Evolutionary conservation across 2,888 invertebrate species (phyloP), one percentile per base, ranked within the genome.

Genomic region (Rhingia campestris): DNA sequence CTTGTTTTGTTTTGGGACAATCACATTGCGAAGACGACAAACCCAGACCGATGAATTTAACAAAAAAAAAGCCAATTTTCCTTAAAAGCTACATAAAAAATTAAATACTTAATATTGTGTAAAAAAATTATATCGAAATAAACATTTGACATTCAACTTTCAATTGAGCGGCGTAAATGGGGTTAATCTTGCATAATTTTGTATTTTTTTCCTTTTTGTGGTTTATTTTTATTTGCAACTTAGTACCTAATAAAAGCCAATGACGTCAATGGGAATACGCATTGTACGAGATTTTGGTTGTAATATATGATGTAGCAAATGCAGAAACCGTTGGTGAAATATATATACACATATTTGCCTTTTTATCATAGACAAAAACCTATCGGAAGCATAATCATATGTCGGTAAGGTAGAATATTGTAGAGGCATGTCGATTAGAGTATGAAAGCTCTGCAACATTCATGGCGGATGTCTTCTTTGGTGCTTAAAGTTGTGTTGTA

Each of bases 41-140:
- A 74, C 74, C 74, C n/a, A 66, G 49, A 74, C 74, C 74, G 74
- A 74, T 74, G 74, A 74, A 22, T 22, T 30, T 30, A 43, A 12
- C 43, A 43, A 43, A 45, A 12, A 67, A 72, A 14, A 56, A 49
- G 64, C 56, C 47, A 33, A 9, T 47, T 53, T 9, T 35, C 45
- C 22, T 30, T 69, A 49, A 45, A 73, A 63, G 72, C 61, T 72
- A 53, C 4, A 47, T 47, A 30, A 43, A 12, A 47, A 47, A 6
- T 47, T 10, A 61, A 61, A 32, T 54, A 30, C 5, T 63, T 69
- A 51, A 51, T 37, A n/a, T 3, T 45, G 6, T n/a, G 9, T 53
- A 53, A 5, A 33, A 53, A 33, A 14, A 45, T 4, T 22, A 41
- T 49, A 45, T 12, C 6, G 12, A 63, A 47, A 43, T 67, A 43